These are phyloP conservation scores for Phrynosoma blainvillii DNA, from an alignment of 2,113 vertebrate species.

Conservation along the genomic window DNA sequence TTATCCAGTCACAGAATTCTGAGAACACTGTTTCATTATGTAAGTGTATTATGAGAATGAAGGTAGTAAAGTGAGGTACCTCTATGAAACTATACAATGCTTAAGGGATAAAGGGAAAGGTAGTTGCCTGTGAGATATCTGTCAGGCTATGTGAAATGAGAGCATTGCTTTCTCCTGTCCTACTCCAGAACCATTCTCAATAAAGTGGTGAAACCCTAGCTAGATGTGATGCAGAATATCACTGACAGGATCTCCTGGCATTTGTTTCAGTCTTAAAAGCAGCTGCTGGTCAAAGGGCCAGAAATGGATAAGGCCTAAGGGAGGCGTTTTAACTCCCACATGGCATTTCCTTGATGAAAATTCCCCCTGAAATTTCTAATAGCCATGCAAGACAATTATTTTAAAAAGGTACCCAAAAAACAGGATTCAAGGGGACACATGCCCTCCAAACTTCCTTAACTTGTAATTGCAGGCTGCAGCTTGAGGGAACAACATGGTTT, in stretches of 20 bases:
- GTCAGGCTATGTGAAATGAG: background rate
- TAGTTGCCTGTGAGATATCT: background rate
- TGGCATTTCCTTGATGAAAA: background rate
- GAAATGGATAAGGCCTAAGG: background rate
- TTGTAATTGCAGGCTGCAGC: background rate
- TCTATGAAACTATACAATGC: background rate
- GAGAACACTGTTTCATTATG: slow-evolving; percentile 20
- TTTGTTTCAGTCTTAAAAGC: background rate
- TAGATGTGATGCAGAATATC: background rate
- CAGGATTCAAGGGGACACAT: no score
- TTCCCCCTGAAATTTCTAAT: background rate
- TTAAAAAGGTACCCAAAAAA: no score
- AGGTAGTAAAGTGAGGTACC: background rate
- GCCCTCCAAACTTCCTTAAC: background rate
- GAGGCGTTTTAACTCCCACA: background rate
- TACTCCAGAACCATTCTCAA: background rate
- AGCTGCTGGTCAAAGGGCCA: background rate
- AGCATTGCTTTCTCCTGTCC: background rate
- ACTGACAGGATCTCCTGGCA: background rate
- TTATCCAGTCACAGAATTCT: background rate
- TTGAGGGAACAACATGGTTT: background rate
- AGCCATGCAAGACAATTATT: background rate
- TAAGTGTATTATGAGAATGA: background rate
- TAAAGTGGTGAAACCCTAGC: background rate
- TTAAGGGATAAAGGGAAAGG: background rate